Evolutionary conservation across 2,888 invertebrate genomes (phyloP), one percentile per base, ranked within the genome.

Genomic region (Sussaba pulchella): DNA sequence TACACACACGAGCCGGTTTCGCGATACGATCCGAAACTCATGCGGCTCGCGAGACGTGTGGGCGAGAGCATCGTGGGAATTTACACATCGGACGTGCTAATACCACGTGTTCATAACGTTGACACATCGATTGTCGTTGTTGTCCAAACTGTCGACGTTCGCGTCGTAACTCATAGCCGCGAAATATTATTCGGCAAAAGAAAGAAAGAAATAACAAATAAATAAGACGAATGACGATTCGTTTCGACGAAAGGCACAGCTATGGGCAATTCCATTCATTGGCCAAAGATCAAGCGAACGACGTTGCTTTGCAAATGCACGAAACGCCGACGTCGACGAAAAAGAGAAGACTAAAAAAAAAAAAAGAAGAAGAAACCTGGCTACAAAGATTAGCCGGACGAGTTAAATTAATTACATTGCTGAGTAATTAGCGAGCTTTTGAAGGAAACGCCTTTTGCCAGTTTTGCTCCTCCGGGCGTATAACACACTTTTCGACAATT

Each of bases 371-470:
- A n/a, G n/a, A n/a, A n/a, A n/a, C n/a, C n/a, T 24, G 12, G 8
- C 54, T 31, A 36, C 10, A 31, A 17, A 43, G 45, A 54, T 64
- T 17, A 12, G 41, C 50, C 63, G 12, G 63, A 10, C 2, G 54
- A 64, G 36, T 67, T 70, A 41, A 71, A 76, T 76, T 76, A 71
- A 74, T 71, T 39, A 66, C 75, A 36, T 76, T 57, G 36, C 52
- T 57, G 41, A 39, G 64, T 76, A 71, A 71, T 80, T 80, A 71
- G 57, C 31, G 50, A 76, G 59, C 31, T 66, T 80, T 47, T 54
- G 1, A 75, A 61, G 45, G 70, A 57, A 17, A 19, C 41, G 39
- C n/a, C 50, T 43, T 14, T 24, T 52, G 21, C 50, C 19, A 10
- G 52, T 19, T 10, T 39, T 31, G 12, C 19, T 39, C 43, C 39